Evolutionary conservation across 2,113 vertebrate genomes (phyloP), one percentile per base, ranked within the genome.

Genomic region (Tragelaphus strepsiceros): DNA sequence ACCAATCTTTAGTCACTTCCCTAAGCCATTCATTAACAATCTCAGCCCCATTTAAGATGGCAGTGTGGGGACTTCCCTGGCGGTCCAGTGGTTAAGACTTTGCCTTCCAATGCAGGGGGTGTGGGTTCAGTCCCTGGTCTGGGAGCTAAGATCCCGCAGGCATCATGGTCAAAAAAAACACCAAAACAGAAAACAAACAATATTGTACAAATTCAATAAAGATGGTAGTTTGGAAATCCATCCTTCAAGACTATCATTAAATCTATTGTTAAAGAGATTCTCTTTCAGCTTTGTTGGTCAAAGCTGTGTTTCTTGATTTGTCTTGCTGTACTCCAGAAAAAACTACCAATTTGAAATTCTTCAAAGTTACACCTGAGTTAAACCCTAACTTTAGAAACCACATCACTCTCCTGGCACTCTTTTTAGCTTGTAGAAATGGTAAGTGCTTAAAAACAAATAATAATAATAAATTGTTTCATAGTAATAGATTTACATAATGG

Each of bases 371-470:
- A 46, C 14, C 74, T 82, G 94, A 83, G n/a, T 95, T 88, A 91
- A 96, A 81, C 13, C 39, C 67, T 71, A 22, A 89, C 9, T 92
- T 92, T 80, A 95, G 64, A 96, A 95, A 90, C 22, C 14, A 39
- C 46, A 67, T 74, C 51, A n/a, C 39, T 95, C 67, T 62, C 56
- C 87, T 54, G 6, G 46, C 5, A 56, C 7, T 64, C 49, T 87
- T 88, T 49, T 90, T 87, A 77, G 78, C 43, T 81, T 93, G 8
- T 49, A 94, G 84, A 95, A 96, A 81, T 46, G 26, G 24, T 78
- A 67, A 91, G 54, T 59, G 30, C 88, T 96, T 78, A 53, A 85
- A 96, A 88, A 77, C 56, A 96, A 96, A 83, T 46, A 93, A 81
- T 56, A 94, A 81, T 59, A 59, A 85, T 77, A 51, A 49, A 92